A percentile compares a stretch with the other conserved stretches of the same genome.
Conservation (phyloP, 2,888 invertebrate genomes). For the Chrysomela aeneicollis region DNA sequence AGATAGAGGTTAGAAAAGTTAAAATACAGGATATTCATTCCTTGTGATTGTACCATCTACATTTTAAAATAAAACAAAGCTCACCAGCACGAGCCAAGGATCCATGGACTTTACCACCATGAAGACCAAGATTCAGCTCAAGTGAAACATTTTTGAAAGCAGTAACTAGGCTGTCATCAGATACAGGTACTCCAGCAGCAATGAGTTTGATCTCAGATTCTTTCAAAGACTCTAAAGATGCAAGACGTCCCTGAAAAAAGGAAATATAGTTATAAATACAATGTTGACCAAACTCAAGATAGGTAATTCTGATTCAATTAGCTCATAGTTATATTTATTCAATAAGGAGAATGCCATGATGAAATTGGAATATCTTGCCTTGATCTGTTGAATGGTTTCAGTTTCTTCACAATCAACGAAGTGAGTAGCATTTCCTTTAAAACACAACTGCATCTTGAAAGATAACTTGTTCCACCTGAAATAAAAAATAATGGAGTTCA, state of each 20-base stretch:
- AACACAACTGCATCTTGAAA: not conserved
- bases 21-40: too few relatives aligned
- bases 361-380: not conserved
- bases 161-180: constrained; percentile 72
- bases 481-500: too few relatives aligned
- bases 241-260: constrained; percentile 67
- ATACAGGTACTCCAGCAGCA: constrained; percentile 76
- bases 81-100: constrained; percentile 98
- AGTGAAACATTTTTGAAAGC: constrained; percentile 74
- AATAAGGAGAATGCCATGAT: too few relatives aligned
- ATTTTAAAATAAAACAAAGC: constrained; percentile 38
- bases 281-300: too few relatives aligned
- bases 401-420: not conserved
- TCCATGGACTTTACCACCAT: constrained; percentile 99
- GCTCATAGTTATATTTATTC: too few relatives aligned
- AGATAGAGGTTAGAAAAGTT: too few relatives aligned
- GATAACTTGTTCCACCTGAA: not conserved
- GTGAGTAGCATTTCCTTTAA: not conserved
- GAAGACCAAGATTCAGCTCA: constrained; percentile 82
- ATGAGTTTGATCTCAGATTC: constrained; percentile 74
- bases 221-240: constrained; percentile 64
- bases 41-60: too few relatives aligned
- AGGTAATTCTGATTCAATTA: too few relatives aligned
- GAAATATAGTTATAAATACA: too few relatives aligned
- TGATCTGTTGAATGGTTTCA: not conserved